Percentiles rank a stretch among this genome's conserved stretches.
phyloP scores from a whole-genome alignment of 1,140 invertebrate species.

The Magallana gigas region DNA sequence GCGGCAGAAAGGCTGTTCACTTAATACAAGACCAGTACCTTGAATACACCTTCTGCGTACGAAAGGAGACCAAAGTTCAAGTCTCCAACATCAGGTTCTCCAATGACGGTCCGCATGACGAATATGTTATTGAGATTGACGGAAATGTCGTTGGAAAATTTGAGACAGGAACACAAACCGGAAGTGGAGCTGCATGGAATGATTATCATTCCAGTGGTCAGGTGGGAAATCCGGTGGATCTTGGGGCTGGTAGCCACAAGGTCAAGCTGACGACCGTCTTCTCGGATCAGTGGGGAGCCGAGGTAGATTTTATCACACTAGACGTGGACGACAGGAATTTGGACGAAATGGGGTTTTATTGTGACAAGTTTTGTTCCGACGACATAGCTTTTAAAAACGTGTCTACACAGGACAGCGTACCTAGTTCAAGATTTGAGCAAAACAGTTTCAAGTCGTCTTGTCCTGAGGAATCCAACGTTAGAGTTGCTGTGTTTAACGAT shows the following conservation, averaged over 20 bases:
- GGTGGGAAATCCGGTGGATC: background rate
- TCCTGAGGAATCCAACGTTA: slow-evolving; percentile 64
- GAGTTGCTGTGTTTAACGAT: slow-evolving; percentile 54
- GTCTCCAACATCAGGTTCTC: slow-evolving; percentile 9
- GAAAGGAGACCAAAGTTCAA: background rate
- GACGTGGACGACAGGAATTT: slow-evolving; percentile 10
- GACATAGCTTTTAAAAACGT: background rate
- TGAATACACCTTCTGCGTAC: slow-evolving; percentile 1
- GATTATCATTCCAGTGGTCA: slow-evolving; percentile 1
- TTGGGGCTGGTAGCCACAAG: background rate
- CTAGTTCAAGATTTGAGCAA: slow-evolving; percentile 42
- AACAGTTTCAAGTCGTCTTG: slow-evolving; percentile 56
- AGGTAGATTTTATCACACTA: background rate
- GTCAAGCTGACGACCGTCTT: background rate
- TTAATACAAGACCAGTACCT: background rate
- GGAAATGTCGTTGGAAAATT: background rate
- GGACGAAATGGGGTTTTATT: slow-evolving; percentile 17
- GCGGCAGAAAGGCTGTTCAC: background rate
- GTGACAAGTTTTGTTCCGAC: slow-evolving; percentile 16
- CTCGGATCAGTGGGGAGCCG: slow-evolving; percentile 7
- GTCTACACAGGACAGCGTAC: background rate
- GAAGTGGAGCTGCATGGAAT: background rate
- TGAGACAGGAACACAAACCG: background rate
- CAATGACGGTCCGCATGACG: slow-evolving; percentile 8
- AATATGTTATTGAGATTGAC: background rate